These are phyloP conservation scores for Dissostichus mawsoni DNA, from an alignment of 2,113 vertebrate species.

Conservation along the genomic window DNA sequence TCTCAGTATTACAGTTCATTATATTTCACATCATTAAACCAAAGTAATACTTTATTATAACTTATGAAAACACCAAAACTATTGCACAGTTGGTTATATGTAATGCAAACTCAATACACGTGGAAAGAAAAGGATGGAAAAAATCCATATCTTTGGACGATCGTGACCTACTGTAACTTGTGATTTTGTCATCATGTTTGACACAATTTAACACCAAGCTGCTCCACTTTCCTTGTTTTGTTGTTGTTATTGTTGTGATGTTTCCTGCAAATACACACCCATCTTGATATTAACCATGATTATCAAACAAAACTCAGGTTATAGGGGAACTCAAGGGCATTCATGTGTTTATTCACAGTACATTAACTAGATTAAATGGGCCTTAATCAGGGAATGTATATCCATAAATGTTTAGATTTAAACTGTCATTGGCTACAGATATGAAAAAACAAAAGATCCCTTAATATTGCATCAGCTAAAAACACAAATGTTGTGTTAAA, in stretches of 20 bases:
- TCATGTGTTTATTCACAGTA: background rate
- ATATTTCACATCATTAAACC: too few relatives aligned
- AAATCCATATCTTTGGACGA: background rate
- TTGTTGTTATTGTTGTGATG: background rate
- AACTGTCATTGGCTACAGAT: background rate
- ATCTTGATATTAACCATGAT: too few relatives aligned
- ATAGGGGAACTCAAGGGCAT: background rate
- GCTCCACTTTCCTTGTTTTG: background rate
- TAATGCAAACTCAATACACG: too few relatives aligned
- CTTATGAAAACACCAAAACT: background rate
- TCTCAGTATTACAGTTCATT: too few relatives aligned
- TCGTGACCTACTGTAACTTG: background rate
- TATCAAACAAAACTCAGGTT: background rate
- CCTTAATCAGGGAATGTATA: background rate
- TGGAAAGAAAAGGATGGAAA: too few relatives aligned
- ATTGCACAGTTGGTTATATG: background rate
- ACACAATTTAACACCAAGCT: background rate
- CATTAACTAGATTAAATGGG: background rate
- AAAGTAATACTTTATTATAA: too few relatives aligned
- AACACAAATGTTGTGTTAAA: background rate
- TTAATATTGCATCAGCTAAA: background rate
- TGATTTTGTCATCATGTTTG: constrained; percentile 9
- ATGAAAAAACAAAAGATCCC: background rate
- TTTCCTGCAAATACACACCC: background rate
- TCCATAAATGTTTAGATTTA: background rate